These are phyloP conservation scores for Heterochromis multidens DNA, from an alignment of 2,113 vertebrate genomes.

Conservation along the genomic window DNA sequence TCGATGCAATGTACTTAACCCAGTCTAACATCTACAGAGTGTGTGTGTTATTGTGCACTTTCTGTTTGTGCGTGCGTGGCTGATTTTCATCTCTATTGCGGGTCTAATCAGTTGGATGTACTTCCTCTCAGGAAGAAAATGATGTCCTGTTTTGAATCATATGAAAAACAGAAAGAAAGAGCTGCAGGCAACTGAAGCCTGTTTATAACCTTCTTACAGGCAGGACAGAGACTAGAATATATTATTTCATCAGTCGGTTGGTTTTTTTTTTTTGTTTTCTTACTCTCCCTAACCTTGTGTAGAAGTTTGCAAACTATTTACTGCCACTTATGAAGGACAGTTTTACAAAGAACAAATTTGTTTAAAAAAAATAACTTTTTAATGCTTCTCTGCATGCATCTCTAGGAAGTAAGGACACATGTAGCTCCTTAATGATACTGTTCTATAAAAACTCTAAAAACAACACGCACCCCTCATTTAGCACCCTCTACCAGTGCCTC, in stretches of 20 bases:
- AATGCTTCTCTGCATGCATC: not conserved
- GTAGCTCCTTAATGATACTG: not conserved
- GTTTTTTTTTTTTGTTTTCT: no score
- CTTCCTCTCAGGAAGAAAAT: conserved; percentile 49
- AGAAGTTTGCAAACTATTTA: not conserved
- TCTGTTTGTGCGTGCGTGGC: not conserved
- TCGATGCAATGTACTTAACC: conserved; percentile 43
- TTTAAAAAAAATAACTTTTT: not conserved
- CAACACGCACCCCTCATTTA: not conserved
- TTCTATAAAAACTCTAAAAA: not conserved
- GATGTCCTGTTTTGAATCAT: conserved; percentile 56
- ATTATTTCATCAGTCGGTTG: not conserved
- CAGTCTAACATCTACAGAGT: not conserved
- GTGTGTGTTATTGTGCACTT: not conserved
- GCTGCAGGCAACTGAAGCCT: not conserved
- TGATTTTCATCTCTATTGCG: conserved; percentile 31
- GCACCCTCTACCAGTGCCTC: not conserved
- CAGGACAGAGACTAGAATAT: not conserved
- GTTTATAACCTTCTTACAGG: not conserved
- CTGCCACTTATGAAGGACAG: not conserved
- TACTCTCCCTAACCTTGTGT: not conserved
- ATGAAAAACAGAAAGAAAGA: conserved; percentile 29
- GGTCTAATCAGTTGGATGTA: conserved; percentile 47
- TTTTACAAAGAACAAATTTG: not conserved
- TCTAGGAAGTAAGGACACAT: not conserved